A percentile compares a stretch with the other conserved stretches of the same genome.
Evolutionary conservation across 1,140 invertebrate species (phyloP).

Genomic region (Aphis craccivora): DNA sequence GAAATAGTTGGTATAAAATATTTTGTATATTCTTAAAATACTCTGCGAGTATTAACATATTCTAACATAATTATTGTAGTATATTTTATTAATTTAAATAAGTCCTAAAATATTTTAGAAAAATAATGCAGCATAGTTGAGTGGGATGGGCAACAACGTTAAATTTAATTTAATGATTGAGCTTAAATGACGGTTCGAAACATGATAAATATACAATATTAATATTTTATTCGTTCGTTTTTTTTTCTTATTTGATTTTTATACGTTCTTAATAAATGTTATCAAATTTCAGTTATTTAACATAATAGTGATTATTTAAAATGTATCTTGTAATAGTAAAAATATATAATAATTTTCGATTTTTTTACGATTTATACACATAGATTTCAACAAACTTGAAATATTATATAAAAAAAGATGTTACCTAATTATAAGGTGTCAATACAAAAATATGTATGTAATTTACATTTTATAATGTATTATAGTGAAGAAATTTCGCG

Average conservation of each 20-base stretch:
- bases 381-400: neutral
- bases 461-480: neutral
- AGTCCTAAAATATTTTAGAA: neutral
- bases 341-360: neutral
- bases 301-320: neutral
- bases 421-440: neutral
- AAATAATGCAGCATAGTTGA: neutral
- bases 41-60: neutral
- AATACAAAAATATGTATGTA: neutral
- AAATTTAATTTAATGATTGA: no score
- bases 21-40: neutral
- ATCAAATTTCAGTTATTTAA: neutral
- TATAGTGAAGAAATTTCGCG: neutral
- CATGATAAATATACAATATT: neutral
- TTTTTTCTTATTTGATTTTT: no score
- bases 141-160: neutral
- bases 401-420: slow-evolving; percentile 20
- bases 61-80: neutral
- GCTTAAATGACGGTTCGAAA: neutral
- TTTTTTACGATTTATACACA: neutral
- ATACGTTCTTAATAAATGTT: neutral
- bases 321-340: neutral
- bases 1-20: neutral
- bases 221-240: neutral
- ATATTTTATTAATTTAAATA: neutral